phyloP scores from a whole-genome alignment of 2,888 invertebrate species.

The Neoascia interrupta region DNA sequence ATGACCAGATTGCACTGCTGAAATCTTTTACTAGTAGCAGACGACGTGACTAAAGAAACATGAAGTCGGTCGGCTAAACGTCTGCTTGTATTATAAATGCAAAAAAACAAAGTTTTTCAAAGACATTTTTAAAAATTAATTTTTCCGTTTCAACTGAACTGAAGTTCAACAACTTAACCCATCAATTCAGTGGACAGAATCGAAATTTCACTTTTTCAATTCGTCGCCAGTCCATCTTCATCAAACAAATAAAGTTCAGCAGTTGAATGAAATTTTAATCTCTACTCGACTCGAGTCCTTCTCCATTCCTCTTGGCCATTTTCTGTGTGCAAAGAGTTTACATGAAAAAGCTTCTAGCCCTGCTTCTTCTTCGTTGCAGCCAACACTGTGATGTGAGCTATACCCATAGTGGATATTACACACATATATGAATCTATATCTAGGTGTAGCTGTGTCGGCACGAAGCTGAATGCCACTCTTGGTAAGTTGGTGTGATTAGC shows the following conservation, averaged over 20 bases:
- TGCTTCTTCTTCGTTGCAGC: background rate
- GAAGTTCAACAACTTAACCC: no score
- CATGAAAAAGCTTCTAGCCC: constrained; percentile 42
- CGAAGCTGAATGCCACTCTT: constrained; percentile 24
- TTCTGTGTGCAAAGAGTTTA: constrained; percentile 4
- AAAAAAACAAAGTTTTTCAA: background rate
- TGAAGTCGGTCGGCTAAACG: no score
- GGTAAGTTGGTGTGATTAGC: constrained; percentile 54
- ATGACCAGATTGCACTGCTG: no score
- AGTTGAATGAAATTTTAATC: constrained; percentile 32
- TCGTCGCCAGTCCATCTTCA: background rate
- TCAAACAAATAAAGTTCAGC: background rate
- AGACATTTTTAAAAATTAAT: no score
- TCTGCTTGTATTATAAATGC: background rate
- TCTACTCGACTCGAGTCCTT: no score
- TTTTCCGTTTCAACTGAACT: no score
- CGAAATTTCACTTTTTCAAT: no score
- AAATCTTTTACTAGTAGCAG: no score
- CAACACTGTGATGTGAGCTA: background rate
- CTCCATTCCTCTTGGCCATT: background rate
- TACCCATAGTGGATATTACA: background rate
- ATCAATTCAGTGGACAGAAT: no score
- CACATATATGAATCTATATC: background rate
- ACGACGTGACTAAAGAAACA: no score
- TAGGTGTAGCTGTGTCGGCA: background rate